A percentile compares a stretch with the other conserved stretches of the same genome.
Evolutionary conservation across 2,797 vertebrate genomes (phyloP).

Genomic region (Microcaecilia unicolor): DNA sequence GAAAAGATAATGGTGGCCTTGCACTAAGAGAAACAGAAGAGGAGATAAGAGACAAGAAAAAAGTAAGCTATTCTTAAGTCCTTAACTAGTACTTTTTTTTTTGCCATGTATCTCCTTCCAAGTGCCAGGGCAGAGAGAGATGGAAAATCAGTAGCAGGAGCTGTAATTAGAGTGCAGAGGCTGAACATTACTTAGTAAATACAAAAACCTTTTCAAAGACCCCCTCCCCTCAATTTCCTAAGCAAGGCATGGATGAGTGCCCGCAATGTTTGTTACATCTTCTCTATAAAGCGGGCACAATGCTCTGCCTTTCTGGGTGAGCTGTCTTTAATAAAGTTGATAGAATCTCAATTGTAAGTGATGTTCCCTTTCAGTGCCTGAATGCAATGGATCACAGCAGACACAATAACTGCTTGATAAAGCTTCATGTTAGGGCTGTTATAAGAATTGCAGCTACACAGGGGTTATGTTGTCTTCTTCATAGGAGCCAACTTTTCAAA

Average conservation of each 20-base stretch:
- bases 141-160: rapidly evolving
- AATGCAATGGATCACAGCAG: background rate
- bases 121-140: background rate
- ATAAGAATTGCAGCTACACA: too few species aligned
- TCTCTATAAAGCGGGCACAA: background rate
- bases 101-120: too few species aligned
- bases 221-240: background rate
- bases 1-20: too few species aligned
- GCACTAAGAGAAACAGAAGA: too few species aligned
- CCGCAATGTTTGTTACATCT: background rate
- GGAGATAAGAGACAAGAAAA: too few species aligned
- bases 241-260: background rate
- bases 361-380: background rate
- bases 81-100: too few species aligned
- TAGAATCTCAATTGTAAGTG: background rate
- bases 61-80: too few species aligned
- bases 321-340: background rate
- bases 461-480: background rate
- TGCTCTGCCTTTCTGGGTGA: background rate
- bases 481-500: too few species aligned
- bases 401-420: background rate
- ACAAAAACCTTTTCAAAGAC: rapidly evolving
- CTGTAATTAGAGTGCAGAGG: background rate
- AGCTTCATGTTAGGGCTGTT: background rate
- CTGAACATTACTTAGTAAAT: background rate